Conservation (phyloP, 2,888 invertebrate genomes). For the Keiferia lycopersicella region DNA sequence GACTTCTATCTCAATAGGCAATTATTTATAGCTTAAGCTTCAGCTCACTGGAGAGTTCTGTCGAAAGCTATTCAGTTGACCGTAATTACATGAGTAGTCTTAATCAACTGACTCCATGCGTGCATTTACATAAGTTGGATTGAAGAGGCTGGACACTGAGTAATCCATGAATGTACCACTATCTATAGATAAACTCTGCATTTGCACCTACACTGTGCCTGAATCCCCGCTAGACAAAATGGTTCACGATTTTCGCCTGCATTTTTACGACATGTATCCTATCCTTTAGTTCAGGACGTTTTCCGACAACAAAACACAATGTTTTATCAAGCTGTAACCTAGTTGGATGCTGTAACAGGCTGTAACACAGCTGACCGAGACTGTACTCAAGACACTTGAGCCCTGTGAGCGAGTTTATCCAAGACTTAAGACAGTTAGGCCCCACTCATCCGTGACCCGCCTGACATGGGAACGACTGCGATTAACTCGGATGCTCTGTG, state of each 20-base stretch:
- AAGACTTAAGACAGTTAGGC: slow-evolving; percentile 26
- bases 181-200: no score
- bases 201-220: no score
- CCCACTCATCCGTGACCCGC: slow-evolving; percentile 28
- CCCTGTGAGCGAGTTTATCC: slow-evolving; percentile 3
- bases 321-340: neutral
- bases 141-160: no score
- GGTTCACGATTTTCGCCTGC: no score
- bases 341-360: neutral
- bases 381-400: neutral
- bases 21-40: neutral
- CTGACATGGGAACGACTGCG: slow-evolving; percentile 30
- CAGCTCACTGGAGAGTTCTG: neutral
- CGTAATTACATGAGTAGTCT: neutral
- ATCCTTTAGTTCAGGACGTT: no score
- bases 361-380: neutral
- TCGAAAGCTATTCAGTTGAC: neutral
- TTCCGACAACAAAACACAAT: no score
- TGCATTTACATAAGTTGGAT: no score
- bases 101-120: neutral
- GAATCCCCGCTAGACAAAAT: no score
- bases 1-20: neutral
- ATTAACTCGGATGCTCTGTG: neutral
- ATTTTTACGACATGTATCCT: no score
- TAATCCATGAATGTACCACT: no score